These are phyloP conservation scores for Drosophila macrothrix DNA, from an alignment of 2,888 invertebrate genomes.

Conservation along the genomic window DNA sequence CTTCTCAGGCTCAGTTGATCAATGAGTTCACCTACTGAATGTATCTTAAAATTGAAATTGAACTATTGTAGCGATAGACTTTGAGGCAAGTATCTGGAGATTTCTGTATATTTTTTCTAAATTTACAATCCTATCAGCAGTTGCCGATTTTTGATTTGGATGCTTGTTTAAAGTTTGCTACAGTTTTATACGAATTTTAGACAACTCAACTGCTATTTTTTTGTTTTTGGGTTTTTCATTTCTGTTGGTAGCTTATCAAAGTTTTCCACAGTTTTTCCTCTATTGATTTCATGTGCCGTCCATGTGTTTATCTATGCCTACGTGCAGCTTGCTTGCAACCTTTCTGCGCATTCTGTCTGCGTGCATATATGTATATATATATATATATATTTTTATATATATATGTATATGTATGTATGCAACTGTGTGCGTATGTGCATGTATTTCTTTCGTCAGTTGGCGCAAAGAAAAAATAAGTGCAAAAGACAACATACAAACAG, in stretches of 20 bases:
- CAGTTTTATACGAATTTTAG: conserved; percentile 2
- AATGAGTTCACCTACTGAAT: background rate
- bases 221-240: background rate
- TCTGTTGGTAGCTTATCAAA: conserved; percentile 33
- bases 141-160: background rate
- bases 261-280: conserved; percentile 31
- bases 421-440: conserved; percentile 6
- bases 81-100: background rate
- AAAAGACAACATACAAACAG: conserved; percentile 63
- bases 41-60: background rate
- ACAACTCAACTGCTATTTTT: conserved; percentile 12
- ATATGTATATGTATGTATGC: background rate
- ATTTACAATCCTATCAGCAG: background rate
- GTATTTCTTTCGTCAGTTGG: conserved; percentile 50
- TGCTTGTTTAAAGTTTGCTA: background rate
- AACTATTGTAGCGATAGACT: background rate
- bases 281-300: conserved; percentile 39
- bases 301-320: conserved; percentile 72
- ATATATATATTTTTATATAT: background rate
- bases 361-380: conserved; percentile 8
- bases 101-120: background rate
- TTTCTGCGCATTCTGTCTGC: conserved; percentile 34
- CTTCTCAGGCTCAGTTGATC: conserved; percentile 23
- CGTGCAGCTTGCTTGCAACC: conserved; percentile 43
- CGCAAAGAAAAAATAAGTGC: conserved; percentile 49